Conservation (phyloP, 2,797 vertebrate genomes). For the Manis pentadactyla region DNA sequence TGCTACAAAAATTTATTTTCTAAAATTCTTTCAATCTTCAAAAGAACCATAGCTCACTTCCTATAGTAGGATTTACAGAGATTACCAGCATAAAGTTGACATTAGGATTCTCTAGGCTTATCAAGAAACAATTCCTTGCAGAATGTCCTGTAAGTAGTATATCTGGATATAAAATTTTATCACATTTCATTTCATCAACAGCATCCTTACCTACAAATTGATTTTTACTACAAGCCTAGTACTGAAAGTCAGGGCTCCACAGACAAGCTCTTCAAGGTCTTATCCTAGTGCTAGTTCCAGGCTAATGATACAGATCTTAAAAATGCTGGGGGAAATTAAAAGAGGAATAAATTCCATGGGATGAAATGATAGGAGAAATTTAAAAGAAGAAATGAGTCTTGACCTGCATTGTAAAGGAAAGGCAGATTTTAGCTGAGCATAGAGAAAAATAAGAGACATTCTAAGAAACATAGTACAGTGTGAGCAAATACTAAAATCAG, state of each 20-base stretch:
- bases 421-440: not conserved
- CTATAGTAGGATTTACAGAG: not conserved
- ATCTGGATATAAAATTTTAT: not conserved
- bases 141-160: not conserved
- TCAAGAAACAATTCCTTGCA: not conserved
- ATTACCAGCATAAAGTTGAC: not conserved
- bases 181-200: not conserved
- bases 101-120: not conserved
- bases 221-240: not conserved
- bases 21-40: not conserved
- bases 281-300: not conserved
- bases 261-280: not conserved
- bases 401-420: not conserved
- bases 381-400: constrained; percentile 30
- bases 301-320: not conserved
- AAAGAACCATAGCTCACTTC: not conserved
- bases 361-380: not conserved
- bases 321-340: not conserved
- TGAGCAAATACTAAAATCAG: not conserved
- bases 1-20: not conserved
- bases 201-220: not conserved
- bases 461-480: not conserved
- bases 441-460: not conserved
- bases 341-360: not conserved
- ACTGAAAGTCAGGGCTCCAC: not conserved